Evolutionary conservation across 2,797 vertebrate genomes (phyloP), one percentile per base, ranked within the genome.

Genomic region (Prionace glauca): DNA sequence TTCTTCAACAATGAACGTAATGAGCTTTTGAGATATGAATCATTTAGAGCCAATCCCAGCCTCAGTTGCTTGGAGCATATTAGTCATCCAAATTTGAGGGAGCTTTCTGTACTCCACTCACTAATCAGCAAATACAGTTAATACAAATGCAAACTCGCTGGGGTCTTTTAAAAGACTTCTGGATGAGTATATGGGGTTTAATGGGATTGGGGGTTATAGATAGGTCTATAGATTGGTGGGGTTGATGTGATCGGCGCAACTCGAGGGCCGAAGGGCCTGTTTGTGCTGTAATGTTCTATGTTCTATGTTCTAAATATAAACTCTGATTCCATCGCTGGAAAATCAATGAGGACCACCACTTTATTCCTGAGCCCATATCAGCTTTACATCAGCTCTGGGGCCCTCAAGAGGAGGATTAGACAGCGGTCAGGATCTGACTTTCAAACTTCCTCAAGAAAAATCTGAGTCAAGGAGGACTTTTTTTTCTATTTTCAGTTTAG

Each of bases 61-160:
- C 71, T 56, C 69, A 18, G 56, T 74, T 56, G 93, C 41, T 77
- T 77, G 29, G 45, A 45, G 71, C 71, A 20, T 56, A n/a, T 95
- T 74, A 77, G 41, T 74, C 93, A 95, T 95, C 69, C 16, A n/a
- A 71, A 74, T 12, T 56, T 29, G 71, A 20, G 93, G 29, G 5
- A 74, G 71, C 93, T 56, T 45, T 56, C 93, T 94, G 41, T 32
- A 32, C 29, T 16, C 10, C n/a, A 56, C 41, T 74, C 45, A 36
- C 71, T 95, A 95, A 95, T 95, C 93, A 95, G 71, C 12, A 77
- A 95, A 72, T n/a, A 74, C 41, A 77, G 69, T 77, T 95, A 50
- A 56, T 95, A 45, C 71, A 95, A 95, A 74, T 95, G 93, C 24
- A 74, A n/a, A n/a, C n/a, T n/a, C n/a, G n/a, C n/a, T n/a, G n/a